phyloP scores from a whole-genome alignment of 2,888 invertebrate species.

The Lasius platythorax region DNA sequence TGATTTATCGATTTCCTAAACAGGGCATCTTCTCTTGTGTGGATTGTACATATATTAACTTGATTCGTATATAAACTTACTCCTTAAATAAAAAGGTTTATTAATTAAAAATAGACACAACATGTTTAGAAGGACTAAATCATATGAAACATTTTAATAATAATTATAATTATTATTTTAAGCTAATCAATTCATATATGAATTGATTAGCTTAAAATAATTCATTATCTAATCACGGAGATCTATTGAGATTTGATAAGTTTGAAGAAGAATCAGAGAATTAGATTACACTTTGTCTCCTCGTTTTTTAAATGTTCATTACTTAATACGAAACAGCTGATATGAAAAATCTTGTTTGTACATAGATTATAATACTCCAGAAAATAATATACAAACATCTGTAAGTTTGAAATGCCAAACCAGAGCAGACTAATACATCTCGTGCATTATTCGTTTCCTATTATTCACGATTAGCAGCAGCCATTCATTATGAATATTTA shows the following conservation, averaged over 20 bases:
- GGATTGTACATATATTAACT: not conserved
- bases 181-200: too few relatives aligned
- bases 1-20: not conserved
- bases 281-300: not conserved
- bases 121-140: not conserved
- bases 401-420: not conserved
- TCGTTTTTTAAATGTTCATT: not conserved
- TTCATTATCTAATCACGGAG: not conserved
- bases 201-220: not conserved
- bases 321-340: not conserved
- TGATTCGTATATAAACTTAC: not conserved
- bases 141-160: not conserved
- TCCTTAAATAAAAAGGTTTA: not conserved
- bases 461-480: not conserved
- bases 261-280: not conserved
- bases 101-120: not conserved
- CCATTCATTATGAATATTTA: not conserved
- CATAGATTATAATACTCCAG: not conserved
- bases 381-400: slow-evolving; percentile 2
- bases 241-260: not conserved
- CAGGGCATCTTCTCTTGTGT: not conserved
- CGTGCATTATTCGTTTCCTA: not conserved
- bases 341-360: not conserved
- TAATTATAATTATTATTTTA: too few relatives aligned
- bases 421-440: not conserved